A percentile compares a stretch with the other conserved stretches of the same genome.
phyloP scores from a whole-genome alignment of 2,113 vertebrate species.

The Cynoglossus semilaevis region DNA sequence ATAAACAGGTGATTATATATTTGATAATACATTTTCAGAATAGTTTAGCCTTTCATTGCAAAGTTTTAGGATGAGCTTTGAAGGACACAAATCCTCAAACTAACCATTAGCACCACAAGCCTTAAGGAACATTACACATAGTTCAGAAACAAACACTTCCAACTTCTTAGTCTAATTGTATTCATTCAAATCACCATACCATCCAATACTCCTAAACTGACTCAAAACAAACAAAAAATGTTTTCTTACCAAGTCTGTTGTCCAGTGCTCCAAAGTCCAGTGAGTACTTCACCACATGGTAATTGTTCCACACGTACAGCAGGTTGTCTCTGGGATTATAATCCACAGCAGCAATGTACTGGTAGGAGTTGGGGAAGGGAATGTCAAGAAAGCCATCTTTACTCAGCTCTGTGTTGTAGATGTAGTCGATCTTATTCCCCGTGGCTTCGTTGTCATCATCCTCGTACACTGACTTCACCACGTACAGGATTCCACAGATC shows the following conservation, averaged over 20 bases:
- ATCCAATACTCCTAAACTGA: neutral
- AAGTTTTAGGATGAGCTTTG: too few species aligned
- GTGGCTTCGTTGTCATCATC: conserved; percentile 98
- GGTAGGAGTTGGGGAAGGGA: conserved; percentile 96
- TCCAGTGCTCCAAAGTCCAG: conserved; percentile 94
- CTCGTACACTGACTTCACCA: conserved; percentile 95
- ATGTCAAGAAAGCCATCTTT: conserved; percentile 94
- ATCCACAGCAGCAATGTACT: conserved; percentile 99
- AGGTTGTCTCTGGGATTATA: conserved; percentile 98
- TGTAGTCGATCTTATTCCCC: conserved; percentile 98
- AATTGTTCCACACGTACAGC: conserved; percentile 99
- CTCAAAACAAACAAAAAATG: neutral
- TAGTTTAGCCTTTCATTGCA: too few species aligned
- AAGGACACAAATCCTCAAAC: too few species aligned
- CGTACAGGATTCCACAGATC: conserved; percentile 97
- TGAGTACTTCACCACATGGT: conserved; percentile 96
- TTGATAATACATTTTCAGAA: too few species aligned
- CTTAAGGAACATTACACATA: too few species aligned
- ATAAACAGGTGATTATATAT: too few species aligned
- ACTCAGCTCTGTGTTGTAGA: conserved; percentile 96
- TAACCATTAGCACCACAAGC: too few species aligned
- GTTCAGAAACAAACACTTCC: too few species aligned
- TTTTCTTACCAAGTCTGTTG: conserved; percentile 85
- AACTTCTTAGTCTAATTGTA: too few species aligned
- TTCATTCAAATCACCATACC: neutral